phyloP scores from a whole-genome alignment of 1,140 invertebrate species.

The Sitobion miscanthi region DNA sequence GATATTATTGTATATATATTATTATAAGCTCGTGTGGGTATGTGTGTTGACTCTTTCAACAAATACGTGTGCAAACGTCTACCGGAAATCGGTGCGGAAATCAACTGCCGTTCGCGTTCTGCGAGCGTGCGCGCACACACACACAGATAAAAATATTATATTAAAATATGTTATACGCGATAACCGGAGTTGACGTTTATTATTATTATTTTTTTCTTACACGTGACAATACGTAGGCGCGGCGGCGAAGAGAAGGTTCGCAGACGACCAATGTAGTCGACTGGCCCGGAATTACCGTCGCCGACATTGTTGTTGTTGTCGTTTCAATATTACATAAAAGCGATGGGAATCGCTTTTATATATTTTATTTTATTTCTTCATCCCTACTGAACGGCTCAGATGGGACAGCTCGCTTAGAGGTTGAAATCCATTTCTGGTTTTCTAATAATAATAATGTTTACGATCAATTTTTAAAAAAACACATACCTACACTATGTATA shows the following conservation, averaged over 20 bases:
- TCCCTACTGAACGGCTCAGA: not conserved
- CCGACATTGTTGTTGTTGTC: not conserved
- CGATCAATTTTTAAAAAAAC: not conserved
- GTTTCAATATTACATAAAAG: not conserved
- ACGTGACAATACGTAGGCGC: too few relatives aligned
- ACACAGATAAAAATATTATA: too few relatives aligned
- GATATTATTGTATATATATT: not conserved
- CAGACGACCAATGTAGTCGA: not conserved
- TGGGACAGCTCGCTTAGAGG: not conserved
- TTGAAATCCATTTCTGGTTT: not conserved
- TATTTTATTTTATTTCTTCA: not conserved
- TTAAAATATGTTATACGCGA: not conserved
- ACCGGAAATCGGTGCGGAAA: not conserved
- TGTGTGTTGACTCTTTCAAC: not conserved
- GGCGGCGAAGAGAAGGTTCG: not conserved
- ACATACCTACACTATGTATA: accelerated
- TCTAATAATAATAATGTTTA: not conserved
- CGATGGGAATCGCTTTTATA: not conserved
- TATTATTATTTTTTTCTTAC: not conserved
- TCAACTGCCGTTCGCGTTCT: not conserved
- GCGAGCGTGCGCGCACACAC: not conserved
- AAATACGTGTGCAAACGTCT: slow-evolving; percentile 7
- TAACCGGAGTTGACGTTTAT: not conserved
- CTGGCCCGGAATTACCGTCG: too few relatives aligned
- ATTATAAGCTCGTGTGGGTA: too few relatives aligned